Conservation (phyloP, 2,113 vertebrate species). For the Notechis scutatus region DNA sequence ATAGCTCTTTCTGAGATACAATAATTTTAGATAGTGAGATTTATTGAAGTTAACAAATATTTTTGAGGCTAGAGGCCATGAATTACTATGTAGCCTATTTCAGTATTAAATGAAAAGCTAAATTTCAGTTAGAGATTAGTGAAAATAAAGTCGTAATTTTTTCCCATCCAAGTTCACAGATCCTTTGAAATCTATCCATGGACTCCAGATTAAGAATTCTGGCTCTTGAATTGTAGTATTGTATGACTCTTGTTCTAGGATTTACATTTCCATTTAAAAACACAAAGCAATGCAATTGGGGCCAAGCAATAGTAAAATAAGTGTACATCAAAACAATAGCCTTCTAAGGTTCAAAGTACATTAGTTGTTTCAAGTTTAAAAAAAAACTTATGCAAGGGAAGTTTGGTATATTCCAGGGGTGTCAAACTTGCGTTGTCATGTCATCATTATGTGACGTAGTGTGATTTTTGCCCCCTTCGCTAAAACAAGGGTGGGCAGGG, state of each 20-base stretch:
- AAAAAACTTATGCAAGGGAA: not conserved
- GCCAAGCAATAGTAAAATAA: not conserved
- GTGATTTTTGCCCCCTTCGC: too few species aligned
- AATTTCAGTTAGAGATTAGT: not conserved
- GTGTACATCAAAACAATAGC: constrained; percentile 34
- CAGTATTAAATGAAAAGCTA: not conserved
- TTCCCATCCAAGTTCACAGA: not conserved
- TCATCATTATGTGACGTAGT: too few species aligned
- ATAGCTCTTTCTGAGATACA: not conserved
- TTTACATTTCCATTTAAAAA: constrained; percentile 29
- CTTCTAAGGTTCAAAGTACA: constrained; percentile 17
- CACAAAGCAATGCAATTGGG: not conserved
- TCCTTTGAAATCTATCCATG: not conserved
- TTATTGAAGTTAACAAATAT: not conserved
- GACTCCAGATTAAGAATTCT: not conserved
- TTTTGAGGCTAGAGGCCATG: not conserved
- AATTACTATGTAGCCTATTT: not conserved
- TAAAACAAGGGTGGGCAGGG: too few species aligned
- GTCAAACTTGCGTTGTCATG: too few species aligned
- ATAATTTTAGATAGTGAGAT: not conserved
- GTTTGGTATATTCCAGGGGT: not conserved
- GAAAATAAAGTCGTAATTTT: not conserved
- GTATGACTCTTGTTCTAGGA: not conserved
- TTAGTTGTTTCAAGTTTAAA: constrained; percentile 18
- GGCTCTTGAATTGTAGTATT: not conserved